Base-by-base conservation (phyloP, 1,140 invertebrate genomes). In the Aphis gossypii region DNA sequence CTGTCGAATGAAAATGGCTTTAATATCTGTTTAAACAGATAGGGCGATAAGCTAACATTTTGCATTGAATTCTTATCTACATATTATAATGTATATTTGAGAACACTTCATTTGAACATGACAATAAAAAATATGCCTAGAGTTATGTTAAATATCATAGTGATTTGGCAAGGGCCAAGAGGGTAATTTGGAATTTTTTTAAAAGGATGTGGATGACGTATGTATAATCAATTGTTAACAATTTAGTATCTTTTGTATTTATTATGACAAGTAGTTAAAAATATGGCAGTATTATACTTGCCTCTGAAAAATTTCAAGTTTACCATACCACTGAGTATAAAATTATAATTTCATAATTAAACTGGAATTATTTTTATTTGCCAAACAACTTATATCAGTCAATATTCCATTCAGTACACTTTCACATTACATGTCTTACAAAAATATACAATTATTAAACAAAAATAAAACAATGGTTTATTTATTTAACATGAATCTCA, bases 21-120 rank as follows among this genome's bases (percentile, higher is more conserved):
- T 38, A 56, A 38, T 56, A 41, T 41, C 51, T 56, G 0, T 89
- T 56, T 56, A 89, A 23, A 54, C 51, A 54, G n/a, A 41, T 51
- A 56, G 48, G 48, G 20, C 38, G 56, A 89, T 35, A 41, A 41
- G 20, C 35, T 35, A 21, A 46, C 6, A 87, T 48, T 87, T 48
- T 48, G 7, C 30, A 48, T 21, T 51, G 35, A 35, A 35, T 35
- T 30, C 20, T 46, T 87, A 84, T 44, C 84, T 86, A 18, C 8
- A 46, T 86, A 86, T 86, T 86, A 86, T 86, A 86, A 86, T 30
- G 11, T 86, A 41, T 83, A 68, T 30, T n/a, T n/a, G n/a, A 76
- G 30, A 76, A n/a, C 60, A 76, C 60, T 76, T 3, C 0, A n/a
- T n/a, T 68, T 4, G 11, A 14, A n/a, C 30, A 68, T 68, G 30